phyloP scores from a whole-genome alignment of 2,797 vertebrate genomes.

The Leptatherina wallacei region DNA sequence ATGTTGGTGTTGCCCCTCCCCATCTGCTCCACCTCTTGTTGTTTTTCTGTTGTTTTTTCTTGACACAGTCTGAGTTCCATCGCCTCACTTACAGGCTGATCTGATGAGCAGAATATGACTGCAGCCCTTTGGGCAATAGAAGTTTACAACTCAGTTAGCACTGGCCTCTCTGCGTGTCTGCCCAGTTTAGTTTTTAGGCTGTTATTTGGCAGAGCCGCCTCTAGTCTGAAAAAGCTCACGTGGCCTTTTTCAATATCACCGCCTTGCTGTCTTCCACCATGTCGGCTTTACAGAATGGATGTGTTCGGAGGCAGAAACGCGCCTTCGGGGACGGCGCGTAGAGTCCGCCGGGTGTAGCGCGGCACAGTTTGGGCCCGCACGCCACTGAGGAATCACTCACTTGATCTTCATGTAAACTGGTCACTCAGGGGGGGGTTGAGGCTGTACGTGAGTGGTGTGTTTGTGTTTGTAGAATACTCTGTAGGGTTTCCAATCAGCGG shows the following conservation, averaged over 20 bases:
- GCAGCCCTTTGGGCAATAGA: conserved; percentile 48
- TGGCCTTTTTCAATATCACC: conserved; percentile 34
- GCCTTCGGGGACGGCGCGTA: conserved; percentile 15
- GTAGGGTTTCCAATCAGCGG: conserved; percentile 64
- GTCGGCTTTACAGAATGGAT: conserved; percentile 63
- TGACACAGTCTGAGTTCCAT: conserved; percentile 47
- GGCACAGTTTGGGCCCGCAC: conserved; percentile 14
- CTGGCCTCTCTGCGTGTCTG: conserved; percentile 5
- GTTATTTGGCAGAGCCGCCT: conserved; percentile 36
- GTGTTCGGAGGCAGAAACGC: conserved; percentile 24
- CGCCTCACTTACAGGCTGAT: conserved; percentile 56
- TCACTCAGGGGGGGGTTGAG: conserved; percentile 13
- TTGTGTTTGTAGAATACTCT: conserved; percentile 66
- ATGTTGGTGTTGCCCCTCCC: background rate
- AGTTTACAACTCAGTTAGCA: conserved; percentile 73
- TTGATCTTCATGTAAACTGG: conserved; percentile 37
- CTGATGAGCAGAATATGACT: conserved; percentile 59
- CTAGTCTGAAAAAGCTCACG: conserved; percentile 12
- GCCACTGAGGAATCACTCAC: conserved; percentile 33
- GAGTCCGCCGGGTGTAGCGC: conserved; percentile 28
- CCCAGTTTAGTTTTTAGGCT: conserved; percentile 43
- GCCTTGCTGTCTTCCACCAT: conserved; percentile 36
- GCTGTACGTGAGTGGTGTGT: conserved; percentile 40
- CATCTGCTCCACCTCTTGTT: background rate
- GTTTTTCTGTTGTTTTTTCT: conserved; percentile 28